Conservation (phyloP, 2,888 invertebrate species). For the Pseudanteris insignis region DNA sequence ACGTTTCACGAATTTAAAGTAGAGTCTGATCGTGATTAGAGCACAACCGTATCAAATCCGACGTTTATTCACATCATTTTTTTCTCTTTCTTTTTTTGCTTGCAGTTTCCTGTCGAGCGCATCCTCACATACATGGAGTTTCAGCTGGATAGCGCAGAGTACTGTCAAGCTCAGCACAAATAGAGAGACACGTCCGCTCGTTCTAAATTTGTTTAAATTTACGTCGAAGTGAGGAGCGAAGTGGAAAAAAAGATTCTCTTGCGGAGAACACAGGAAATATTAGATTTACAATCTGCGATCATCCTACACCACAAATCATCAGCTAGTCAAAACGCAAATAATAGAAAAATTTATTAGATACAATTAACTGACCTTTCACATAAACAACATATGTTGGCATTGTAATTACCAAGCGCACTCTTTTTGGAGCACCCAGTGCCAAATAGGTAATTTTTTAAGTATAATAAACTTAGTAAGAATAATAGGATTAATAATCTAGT, state of each 20-base stretch:
- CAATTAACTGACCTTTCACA: constrained; percentile 55
- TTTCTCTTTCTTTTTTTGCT: too few relatives aligned
- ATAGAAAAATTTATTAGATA: constrained; percentile 59
- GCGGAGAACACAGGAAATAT: constrained; percentile 16
- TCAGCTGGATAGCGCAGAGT: constrained; percentile 97
- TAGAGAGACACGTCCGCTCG: constrained; percentile 69
- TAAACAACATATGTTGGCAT: constrained; percentile 54
- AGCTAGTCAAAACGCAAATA: constrained; percentile 60
- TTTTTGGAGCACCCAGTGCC: constrained; percentile 59
- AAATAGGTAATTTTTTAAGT: constrained; percentile 59
- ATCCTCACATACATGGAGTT: constrained; percentile 97
- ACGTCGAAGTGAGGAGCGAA: constrained; percentile 43
- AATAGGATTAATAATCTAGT: too few relatives aligned
- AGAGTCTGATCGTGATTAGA: too few relatives aligned
- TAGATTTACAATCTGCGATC: constrained; percentile 47
- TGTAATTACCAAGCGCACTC: constrained; percentile 57
- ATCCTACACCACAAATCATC: constrained; percentile 53
- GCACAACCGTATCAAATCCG: too few relatives aligned
- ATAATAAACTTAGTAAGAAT: too few relatives aligned
- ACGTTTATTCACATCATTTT: constrained; percentile 8
- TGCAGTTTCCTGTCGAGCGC: constrained; percentile 86
- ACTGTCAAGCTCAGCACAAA: constrained; percentile 99
- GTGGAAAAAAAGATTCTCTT: constrained; percentile 29
- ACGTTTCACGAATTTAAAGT: too few relatives aligned
- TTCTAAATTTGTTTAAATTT: constrained; percentile 36